Percentiles rank a stretch among this genome's conserved stretches.
phyloP scores from a whole-genome alignment of 1,140 invertebrate species.

The Parasteatoda tepidariorum region DNA sequence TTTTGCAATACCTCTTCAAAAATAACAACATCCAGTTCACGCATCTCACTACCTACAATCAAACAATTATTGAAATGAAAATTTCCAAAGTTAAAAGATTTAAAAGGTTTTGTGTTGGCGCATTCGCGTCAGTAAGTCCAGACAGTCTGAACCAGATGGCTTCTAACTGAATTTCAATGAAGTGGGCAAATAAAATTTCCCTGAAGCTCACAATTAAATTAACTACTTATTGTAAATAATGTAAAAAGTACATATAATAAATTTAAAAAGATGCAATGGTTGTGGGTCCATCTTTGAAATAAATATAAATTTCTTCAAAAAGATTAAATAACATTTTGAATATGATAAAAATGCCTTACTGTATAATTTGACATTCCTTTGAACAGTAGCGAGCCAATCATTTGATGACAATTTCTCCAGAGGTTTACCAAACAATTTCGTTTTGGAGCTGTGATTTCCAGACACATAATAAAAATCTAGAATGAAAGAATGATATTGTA shows the following conservation, averaged over 20 bases:
- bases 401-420: conserved; percentile 72
- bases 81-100: not conserved
- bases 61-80: conserved; percentile 18
- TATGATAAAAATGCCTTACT: conserved; percentile 69
- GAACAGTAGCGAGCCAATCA: conserved; percentile 74
- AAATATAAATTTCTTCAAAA: too few relatives aligned
- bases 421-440: conserved; percentile 69
- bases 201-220: too few relatives aligned
- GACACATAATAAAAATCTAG: conserved; percentile 70
- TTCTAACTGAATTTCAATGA: too few relatives aligned
- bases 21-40: conserved; percentile 74
- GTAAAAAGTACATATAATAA: too few relatives aligned
- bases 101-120: not conserved
- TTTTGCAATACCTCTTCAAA: conserved; percentile 76
- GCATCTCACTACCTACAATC: conserved; percentile 72
- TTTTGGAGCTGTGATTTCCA: conserved; percentile 36
- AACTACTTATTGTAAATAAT: too few relatives aligned
- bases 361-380: conserved; percentile 77
- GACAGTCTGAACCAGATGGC: too few relatives aligned
- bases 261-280: too few relatives aligned
- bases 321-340: too few relatives aligned
- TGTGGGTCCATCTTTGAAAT: too few relatives aligned
- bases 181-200: not conserved
- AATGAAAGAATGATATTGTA: conserved; percentile 36
- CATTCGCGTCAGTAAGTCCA: conserved; percentile 14